A percentile compares a stretch with the other conserved stretches of the same genome.
Evolutionary conservation across 2,888 invertebrate genomes (phyloP).

Genomic region (Physocephala rufipes): DNA sequence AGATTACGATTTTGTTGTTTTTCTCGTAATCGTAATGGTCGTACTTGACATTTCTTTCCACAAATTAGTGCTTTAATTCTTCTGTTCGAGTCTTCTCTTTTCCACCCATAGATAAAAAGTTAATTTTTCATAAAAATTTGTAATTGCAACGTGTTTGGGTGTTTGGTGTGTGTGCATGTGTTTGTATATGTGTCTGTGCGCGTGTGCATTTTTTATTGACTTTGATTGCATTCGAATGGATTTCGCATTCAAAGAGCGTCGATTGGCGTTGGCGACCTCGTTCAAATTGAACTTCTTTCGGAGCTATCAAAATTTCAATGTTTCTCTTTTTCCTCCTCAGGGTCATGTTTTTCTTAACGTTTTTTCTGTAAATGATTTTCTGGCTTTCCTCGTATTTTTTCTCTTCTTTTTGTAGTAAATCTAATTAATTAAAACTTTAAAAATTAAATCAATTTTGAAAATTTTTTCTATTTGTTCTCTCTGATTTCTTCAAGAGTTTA

Average conservation of each 20-base stretch:
- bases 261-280: too few relatives aligned
- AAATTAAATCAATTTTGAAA: neutral
- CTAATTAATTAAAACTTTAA: neutral
- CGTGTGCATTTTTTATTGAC: neutral
- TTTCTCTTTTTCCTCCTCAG: neutral
- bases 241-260: neutral
- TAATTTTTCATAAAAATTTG: conserved; percentile 44
- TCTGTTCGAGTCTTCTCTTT: neutral
- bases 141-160: conserved; percentile 14
- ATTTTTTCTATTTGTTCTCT: neutral
- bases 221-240: conserved; percentile 4
- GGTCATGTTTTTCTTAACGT: neutral
- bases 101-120: conserved; percentile 11
- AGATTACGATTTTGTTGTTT: neutral
- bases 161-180: neutral
- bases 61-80: too few relatives aligned
- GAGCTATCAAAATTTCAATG: neutral
- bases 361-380: neutral
- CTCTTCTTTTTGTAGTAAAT: neutral
- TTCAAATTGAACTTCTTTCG: conserved; percentile 25
- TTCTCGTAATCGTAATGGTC: neutral
- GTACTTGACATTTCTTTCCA: neutral
- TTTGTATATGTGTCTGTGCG: neutral
- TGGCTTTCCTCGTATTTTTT: neutral
- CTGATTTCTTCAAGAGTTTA: neutral